Conservation (phyloP, 2,113 vertebrate species). For the Chascanopsetta lugubris region DNA sequence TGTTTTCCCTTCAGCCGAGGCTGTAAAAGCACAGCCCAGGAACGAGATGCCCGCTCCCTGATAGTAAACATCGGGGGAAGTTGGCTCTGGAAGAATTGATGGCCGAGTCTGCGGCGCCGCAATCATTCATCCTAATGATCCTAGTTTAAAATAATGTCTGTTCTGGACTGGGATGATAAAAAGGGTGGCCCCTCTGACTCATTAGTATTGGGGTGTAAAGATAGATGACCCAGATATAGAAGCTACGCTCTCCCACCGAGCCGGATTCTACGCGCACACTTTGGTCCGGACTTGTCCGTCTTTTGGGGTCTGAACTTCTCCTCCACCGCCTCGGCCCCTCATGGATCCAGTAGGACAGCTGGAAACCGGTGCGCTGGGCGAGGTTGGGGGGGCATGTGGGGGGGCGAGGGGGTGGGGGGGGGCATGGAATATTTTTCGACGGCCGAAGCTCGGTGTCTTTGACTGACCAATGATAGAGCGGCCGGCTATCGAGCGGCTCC, state of each 20-base stretch:
- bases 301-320: constrained; percentile 28
- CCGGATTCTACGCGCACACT: constrained; percentile 17
- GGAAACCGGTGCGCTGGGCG: too few relatives aligned
- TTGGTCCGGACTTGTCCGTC: constrained; percentile 23
- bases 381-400: too few relatives aligned
- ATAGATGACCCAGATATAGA: constrained; percentile 82
- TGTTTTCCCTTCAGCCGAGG: constrained; percentile 49
- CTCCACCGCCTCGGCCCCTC: constrained; percentile 35
- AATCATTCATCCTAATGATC: constrained; percentile 84
- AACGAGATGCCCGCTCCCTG: constrained; percentile 42
- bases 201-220: constrained; percentile 80
- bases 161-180: constrained; percentile 78
- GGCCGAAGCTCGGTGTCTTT: constrained; percentile 76
- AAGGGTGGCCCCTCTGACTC: constrained; percentile 75
- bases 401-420: constrained; percentile 40
- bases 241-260: constrained; percentile 59
- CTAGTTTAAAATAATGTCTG: constrained; percentile 80
- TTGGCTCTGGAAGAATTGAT: constrained; percentile 77
- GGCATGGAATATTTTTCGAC: constrained; percentile 67
- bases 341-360: too few relatives aligned
- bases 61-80: constrained; percentile 64
- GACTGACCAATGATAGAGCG: constrained; percentile 78
- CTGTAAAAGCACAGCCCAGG: constrained; percentile 34
- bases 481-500: constrained; percentile 66
- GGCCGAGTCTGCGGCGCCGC: constrained; percentile 57